Evolutionary conservation across 2,797 vertebrate genomes (phyloP), one percentile per base, ranked within the genome.

Genomic region (Atherinosoma microstoma): DNA sequence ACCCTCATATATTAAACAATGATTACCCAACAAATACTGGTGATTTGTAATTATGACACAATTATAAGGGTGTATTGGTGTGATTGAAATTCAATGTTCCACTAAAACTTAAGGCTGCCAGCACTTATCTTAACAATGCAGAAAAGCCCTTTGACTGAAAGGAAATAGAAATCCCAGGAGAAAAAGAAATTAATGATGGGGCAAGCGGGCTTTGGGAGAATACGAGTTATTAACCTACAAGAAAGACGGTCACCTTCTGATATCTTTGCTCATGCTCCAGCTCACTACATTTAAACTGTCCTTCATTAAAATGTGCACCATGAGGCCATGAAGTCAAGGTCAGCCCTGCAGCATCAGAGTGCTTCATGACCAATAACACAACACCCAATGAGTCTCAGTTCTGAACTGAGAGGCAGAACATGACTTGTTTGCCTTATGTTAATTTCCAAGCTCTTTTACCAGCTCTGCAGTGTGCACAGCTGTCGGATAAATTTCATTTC

Each of bases 351-450:
- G 63, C 78, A 80, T 72, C 75, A 38, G 32, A 75, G 35, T 82
- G 84, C 81, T 86, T 87, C 86, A 83, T 54, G 66, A 64, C 65
- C 85, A 78, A 82, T 89, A 79, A 85, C 82, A 36, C 70, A 80
- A 80, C 75, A 85, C 22, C 30, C 35, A 4, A 20, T 34, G 68
- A 24, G 68, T 29, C 49, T 34, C 32, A 5, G 9, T 16, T 20
- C 51, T 54, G 10, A 70, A 58, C 72, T 22, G 51, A 56, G 70
- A 75, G 68, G 60, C 64, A 45, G 36, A 68, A 68, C 34, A 58
- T 69, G 77, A 84, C 87, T 86, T 83, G 64, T 88, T 83, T 78
- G 7, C 68, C 60, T 51, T 57, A 63, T 6, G 53, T 47, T 3
- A 11, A 66, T 78, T 75, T 79, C 81, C 62, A 65, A 79, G 40